A percentile compares a stretch with the other conserved stretches of the same genome.
These are phyloP conservation scores for Zootermopsis nevadensis DNA, from an alignment of 2,888 invertebrate genomes.

Conservation along the genomic window DNA sequence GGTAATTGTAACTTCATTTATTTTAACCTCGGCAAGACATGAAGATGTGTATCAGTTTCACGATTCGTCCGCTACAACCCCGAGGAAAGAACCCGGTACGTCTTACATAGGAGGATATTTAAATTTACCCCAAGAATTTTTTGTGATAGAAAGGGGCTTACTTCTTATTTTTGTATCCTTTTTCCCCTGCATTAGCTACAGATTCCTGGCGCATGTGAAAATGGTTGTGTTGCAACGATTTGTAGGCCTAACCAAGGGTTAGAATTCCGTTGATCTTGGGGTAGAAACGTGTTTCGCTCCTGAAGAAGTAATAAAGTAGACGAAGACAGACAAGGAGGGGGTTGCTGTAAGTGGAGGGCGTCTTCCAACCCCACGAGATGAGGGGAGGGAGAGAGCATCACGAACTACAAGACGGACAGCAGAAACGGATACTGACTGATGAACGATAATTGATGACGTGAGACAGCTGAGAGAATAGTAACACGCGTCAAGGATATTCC, in stretches of 20 bases:
- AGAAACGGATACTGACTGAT: conserved; percentile 11
- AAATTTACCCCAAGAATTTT: no score
- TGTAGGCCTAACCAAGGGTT: background rate
- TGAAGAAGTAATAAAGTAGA: conserved; percentile 10
- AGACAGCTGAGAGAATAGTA: conserved; percentile 16
- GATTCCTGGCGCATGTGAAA: no score
- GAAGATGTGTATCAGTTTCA: no score
- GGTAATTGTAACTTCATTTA: no score
- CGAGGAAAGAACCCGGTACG: no score
- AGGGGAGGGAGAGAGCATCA: background rate
- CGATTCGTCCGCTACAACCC: no score
- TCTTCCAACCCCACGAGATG: background rate
- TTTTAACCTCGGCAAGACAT: no score
- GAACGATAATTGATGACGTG: conserved; percentile 21
- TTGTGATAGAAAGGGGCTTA: no score
- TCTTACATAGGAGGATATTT: no score
- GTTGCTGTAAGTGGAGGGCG: background rate
- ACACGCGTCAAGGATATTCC: conserved; percentile 1
- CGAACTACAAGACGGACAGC: conserved; percentile 5
- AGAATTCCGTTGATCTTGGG: conserved; percentile 1
- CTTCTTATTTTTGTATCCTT: no score
- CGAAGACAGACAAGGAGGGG: conserved; percentile 1
- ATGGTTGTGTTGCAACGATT: background rate
- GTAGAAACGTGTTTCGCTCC: background rate
- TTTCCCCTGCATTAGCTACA: no score